A percentile compares a stretch with the other conserved stretches of the same genome.
Conservation (phyloP, 1,140 invertebrate genomes). For the Caerostris darwini region DNA sequence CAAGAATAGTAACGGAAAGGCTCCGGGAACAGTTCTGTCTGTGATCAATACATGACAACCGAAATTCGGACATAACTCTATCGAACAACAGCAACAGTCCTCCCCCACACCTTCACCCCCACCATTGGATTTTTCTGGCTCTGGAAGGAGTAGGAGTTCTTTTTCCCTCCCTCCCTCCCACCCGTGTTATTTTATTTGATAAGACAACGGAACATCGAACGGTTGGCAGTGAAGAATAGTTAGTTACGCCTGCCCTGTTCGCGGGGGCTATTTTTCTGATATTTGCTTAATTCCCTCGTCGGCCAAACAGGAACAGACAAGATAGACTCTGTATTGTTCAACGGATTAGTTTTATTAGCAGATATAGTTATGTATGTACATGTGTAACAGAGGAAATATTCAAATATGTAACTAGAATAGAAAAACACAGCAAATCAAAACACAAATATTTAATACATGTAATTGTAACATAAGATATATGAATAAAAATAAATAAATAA, state of each 20-base stretch:
- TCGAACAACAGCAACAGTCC: background rate
- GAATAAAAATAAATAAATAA: no score
- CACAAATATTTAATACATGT: no score
- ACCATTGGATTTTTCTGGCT: background rate
- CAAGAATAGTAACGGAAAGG: no score
- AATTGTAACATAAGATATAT: no score
- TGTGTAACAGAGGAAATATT: no score
- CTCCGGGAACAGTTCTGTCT: background rate
- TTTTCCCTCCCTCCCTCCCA: background rate
- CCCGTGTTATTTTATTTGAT: background rate
- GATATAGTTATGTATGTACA: no score
- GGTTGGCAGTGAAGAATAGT: background rate
- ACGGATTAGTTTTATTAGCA: no score
- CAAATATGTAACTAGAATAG: no score
- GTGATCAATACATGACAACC: background rate
- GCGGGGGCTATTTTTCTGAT: background rate
- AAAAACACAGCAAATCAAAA: no score
- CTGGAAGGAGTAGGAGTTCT: background rate
- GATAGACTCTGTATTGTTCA: no score
- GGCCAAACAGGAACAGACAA: background rate
- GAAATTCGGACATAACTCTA: background rate
- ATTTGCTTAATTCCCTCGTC: background rate
- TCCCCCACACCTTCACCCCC: background rate
- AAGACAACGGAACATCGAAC: background rate
- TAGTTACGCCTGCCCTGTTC: background rate